Percentiles rank a stretch among this genome's conserved stretches.
phyloP scores from a whole-genome alignment of 2,113 vertebrate genomes.

The Zootoca vivipara region DNA sequence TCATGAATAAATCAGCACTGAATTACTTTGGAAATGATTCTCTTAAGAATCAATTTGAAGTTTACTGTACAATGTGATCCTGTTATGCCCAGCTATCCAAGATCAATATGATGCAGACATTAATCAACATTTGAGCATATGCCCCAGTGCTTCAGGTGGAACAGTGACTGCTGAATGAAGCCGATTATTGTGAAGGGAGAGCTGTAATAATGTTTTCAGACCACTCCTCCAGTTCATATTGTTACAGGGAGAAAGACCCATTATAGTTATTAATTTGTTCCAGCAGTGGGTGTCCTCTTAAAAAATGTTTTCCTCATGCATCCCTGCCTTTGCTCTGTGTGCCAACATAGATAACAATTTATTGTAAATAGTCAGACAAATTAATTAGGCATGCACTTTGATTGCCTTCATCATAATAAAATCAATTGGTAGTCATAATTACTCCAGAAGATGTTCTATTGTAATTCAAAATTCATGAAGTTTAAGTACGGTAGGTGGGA shows the following conservation, averaged over 20 bases:
- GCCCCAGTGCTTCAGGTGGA: slow-evolving; percentile 5
- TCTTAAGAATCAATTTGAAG: slow-evolving; percentile 45
- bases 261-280: background rate
- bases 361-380: slow-evolving; percentile 46
- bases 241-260: background rate
- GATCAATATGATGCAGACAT: slow-evolving; percentile 30
- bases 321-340: slow-evolving; percentile 5
- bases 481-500: slow-evolving; percentile 46
- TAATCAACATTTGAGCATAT: slow-evolving; percentile 30
- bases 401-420: slow-evolving; percentile 61
- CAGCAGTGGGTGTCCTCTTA: background rate
- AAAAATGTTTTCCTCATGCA: slow-evolving; percentile 14
- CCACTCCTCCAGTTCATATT: background rate
- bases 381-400: slow-evolving; percentile 62
- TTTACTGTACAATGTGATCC: slow-evolving; percentile 18
- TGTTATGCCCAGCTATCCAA: slow-evolving; percentile 23
- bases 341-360: slow-evolving; percentile 29
- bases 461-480: slow-evolving; percentile 65
- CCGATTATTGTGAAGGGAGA: slow-evolving; percentile 25
- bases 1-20: slow-evolving; percentile 11
- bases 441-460: slow-evolving; percentile 45
- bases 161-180: background rate
- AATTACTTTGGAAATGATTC: slow-evolving; percentile 51
- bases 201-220: slow-evolving; percentile 12
- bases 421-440: slow-evolving; percentile 68